These are phyloP conservation scores for Vipera latastei DNA, from an alignment of 2,797 vertebrate genomes.

Conservation along the genomic window DNA sequence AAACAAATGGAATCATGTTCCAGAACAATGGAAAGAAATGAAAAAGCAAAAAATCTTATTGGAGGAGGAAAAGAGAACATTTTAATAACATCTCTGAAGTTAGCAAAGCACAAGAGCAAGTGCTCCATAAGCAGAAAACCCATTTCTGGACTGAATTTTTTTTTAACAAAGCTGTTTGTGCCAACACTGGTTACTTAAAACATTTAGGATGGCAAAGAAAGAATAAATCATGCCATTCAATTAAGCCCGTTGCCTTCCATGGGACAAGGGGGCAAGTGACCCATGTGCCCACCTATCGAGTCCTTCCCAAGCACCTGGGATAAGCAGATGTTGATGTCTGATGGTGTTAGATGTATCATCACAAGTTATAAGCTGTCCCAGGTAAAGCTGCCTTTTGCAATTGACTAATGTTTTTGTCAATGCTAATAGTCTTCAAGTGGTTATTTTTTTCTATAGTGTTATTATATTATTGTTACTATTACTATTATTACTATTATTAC, in stretches of 20 bases:
- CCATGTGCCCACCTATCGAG: background rate
- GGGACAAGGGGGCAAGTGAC: background rate
- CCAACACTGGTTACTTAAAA: background rate
- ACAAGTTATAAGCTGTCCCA: background rate
- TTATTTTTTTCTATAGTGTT: background rate
- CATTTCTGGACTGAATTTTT: background rate
- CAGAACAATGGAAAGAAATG: background rate
- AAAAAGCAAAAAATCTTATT: background rate
- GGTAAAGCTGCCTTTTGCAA: background rate
- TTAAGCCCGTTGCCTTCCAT: background rate
- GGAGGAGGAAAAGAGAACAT: background rate
- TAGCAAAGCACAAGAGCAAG: background rate
- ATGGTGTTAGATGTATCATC: background rate
- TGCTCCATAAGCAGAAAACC: background rate
- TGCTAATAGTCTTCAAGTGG: background rate
- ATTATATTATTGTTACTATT: background rate
- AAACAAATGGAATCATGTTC: background rate
- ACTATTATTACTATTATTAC: background rate
- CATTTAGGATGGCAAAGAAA: background rate
- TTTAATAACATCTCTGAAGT: background rate
- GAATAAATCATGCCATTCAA: background rate
- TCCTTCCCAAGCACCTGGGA: background rate
- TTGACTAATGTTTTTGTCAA: background rate
- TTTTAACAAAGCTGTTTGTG: background rate
- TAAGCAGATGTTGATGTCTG: background rate